These are phyloP conservation scores for Lochmaea capreae DNA, from an alignment of 2,888 invertebrate genomes.

Conservation along the genomic window DNA sequence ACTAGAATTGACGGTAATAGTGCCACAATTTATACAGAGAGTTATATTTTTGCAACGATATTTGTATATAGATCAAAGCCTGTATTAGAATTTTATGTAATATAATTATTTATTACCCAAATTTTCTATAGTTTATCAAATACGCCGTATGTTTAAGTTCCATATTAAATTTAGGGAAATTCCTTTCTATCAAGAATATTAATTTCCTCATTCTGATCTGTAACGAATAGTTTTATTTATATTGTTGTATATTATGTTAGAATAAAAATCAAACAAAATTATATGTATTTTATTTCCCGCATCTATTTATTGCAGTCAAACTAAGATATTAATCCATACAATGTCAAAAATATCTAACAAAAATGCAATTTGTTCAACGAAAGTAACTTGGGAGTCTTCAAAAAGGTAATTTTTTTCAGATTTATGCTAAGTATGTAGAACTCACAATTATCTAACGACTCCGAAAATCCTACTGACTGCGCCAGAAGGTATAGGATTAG, in stretches of 20 bases:
- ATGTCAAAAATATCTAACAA: too few species aligned
- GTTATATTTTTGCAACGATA: slow-evolving; percentile 44
- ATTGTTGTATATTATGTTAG: slow-evolving; percentile 11
- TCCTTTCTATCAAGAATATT: neutral
- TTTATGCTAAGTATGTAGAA: too few species aligned
- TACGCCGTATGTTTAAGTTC: neutral
- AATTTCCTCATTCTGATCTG: neutral
- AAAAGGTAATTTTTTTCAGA: too few species aligned
- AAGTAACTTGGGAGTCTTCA: too few species aligned
- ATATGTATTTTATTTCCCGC: neutral
- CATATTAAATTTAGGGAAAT: neutral
- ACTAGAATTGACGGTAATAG: slow-evolving; percentile 39
- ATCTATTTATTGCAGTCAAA: too few species aligned
- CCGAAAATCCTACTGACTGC: too few species aligned
- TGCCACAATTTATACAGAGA: slow-evolving; percentile 43
- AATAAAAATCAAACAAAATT: neutral
- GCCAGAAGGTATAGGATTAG: too few species aligned
- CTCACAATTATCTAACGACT: too few species aligned
- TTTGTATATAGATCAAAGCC: slow-evolving; percentile 23
- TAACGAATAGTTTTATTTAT: slow-evolving; percentile 1
- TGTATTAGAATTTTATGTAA: neutral
- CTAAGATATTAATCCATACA: too few species aligned
- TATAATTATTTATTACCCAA: neutral
- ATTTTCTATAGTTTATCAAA: slow-evolving; percentile 1
- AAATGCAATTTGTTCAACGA: too few species aligned